phyloP scores from a whole-genome alignment of 1,140 invertebrate genomes.

The Leguminivora glycinivorella region DNA sequence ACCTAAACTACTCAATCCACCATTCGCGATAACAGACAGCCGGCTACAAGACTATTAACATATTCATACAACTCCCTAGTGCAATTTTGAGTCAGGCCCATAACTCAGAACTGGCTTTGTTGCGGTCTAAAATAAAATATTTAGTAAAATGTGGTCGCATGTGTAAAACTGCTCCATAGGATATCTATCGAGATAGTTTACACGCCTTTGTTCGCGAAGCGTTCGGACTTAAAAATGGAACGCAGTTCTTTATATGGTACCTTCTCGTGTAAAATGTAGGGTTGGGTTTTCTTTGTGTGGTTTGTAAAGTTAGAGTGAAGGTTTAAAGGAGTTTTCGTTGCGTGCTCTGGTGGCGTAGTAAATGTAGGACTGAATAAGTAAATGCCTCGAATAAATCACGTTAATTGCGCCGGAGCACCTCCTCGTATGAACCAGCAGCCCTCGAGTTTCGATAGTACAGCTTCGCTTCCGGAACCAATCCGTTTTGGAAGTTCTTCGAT shows the following conservation, averaged over 20 bases:
- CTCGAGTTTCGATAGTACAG: conserved; percentile 60
- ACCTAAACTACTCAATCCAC: conserved; percentile 24
- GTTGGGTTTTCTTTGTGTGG: conserved; percentile 39
- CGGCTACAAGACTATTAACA: conserved; percentile 47
- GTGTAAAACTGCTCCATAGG: conserved; percentile 52
- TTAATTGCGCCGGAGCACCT: conserved; percentile 74
- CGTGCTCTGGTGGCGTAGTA: conserved; percentile 67
- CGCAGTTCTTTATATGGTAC: not conserved
- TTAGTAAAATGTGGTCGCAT: conserved; percentile 52
- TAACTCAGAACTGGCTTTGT: conserved; percentile 50
- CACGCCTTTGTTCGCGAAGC: conserved; percentile 38
- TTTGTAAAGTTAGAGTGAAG: conserved; percentile 41
- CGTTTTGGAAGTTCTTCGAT: conserved; percentile 35
- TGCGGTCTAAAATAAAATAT: conserved; percentile 51
- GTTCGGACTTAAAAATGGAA: conserved; percentile 34
- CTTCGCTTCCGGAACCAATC: conserved; percentile 47
- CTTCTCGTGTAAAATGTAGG: conserved; percentile 21
- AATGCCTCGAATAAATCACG: conserved; percentile 75
- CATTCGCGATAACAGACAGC: conserved; percentile 24
- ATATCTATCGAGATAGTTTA: conserved; percentile 48
- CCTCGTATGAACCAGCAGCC: conserved; percentile 69
- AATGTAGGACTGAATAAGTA: conserved; percentile 75
- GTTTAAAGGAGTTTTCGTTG: conserved; percentile 54
- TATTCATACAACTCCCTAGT: conserved; percentile 45
- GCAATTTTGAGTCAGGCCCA: conserved; percentile 48